Base-by-base conservation (phyloP, 2,888 invertebrate species). In the Hirtodrosophila cameraria region DNA sequence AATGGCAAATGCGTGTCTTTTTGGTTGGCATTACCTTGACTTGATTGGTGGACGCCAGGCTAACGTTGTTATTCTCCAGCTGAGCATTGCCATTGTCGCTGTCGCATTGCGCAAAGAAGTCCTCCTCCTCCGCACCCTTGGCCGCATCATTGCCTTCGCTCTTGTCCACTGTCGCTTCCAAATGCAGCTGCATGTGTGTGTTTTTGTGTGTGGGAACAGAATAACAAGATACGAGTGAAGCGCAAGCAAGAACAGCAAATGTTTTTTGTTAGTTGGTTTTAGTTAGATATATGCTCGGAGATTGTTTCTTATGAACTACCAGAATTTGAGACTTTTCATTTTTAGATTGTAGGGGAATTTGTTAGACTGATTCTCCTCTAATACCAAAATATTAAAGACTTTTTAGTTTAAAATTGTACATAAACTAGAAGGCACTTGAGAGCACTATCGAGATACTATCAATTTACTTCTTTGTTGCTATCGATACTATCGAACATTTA, bases 101-200 rank as follows among this genome's bases (percentile, higher is more conserved):
- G 16, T 80, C 75, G 69, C 94, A 95, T 91, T 96, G 96, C 58
- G 95, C 94, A 92, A 98, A 98, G 92, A 98, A 99, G 92, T 99
- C 98, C 75, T 95, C 94, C 18, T 79, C 83, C 30, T 84, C 81
- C 30, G 30, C 43, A 71, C 93, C 93, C 28, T 45, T 65, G 11
- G 41, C 61, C 42, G 76, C 71, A 82, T 95, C 95, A 80, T 93
- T 92, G 42, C 82, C 87, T 27, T 92, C 92, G 33, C 89, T 89
- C 66, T 92, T 92, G 79, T 94, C 94, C 43, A 90, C 90, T 12
- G 92, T 90, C 12, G 93, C 92, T 38, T 95, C 95, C 91, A 96
- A 91, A 90, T 95, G 94, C 64, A 96, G 91, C 96, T 46, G 87
- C 87, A 30, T 23, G 41, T 49, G 39, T 36, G 38, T 33, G 50